Evolutionary conservation across 2,797 vertebrate species (phyloP), one percentile per base, ranked within the genome.

Genomic region (Diplodus sargus): DNA sequence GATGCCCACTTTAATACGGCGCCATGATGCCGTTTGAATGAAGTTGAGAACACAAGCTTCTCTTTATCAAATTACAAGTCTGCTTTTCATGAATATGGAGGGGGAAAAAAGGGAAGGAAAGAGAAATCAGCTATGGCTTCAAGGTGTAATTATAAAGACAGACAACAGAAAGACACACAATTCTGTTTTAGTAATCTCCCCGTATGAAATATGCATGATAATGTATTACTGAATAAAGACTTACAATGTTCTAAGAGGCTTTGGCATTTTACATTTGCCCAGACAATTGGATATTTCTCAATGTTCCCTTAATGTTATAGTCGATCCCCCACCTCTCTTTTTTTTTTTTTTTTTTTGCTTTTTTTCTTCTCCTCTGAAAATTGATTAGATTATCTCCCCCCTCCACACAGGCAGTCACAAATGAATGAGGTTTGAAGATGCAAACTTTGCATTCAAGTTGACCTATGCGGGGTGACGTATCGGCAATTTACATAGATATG

Each of bases 101-200:
- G 95, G 28, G 28, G 3, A 34, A 87, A 94, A 95, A 96, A 95
- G 93, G 94, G 73, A 70, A 53, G 48, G 22, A 73, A 73, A 81
- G 86, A 96, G 86, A 96, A 95, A 86, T 91, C 96, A 94, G 96
- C 97, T 95, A 96, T 98, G 96, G 97, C 98, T 99, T 98, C 97
- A 98, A 99, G 98, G 98, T 99, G 97, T 99, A 98, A 99, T 98
- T 99, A 99, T 98, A 97, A 99, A 99, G 97, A 97, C 96, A 96
- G 97, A 98, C 96, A 98, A 97, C 96, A 97, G 96, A 97, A 97
- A 97, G 96, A 97, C 96, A 96, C 95, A 95, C 95, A 97, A 96
- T 97, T 97, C 96, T 93, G 94, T 91, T 96, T 97, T 96, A 94
- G 96, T 99, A 98, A 98, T 98, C 97, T 97, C 84, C 94, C 91